Conservation (phyloP, 2,113 vertebrate genomes). For the Cinclus mexicanus region DNA sequence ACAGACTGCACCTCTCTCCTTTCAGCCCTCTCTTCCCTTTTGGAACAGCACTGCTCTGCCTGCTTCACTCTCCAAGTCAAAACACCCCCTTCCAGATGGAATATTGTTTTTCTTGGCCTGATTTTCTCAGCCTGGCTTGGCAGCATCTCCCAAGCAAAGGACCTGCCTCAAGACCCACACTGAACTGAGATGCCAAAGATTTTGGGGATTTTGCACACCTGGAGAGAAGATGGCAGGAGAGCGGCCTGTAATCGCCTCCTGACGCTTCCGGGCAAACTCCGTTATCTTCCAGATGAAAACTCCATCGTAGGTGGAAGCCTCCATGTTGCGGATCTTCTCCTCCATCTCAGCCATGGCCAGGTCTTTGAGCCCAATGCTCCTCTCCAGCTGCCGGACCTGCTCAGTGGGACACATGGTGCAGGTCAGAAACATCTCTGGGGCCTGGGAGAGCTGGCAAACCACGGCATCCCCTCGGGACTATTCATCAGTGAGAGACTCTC, state of each 20-base stretch:
- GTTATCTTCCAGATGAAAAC: conserved; percentile 92
- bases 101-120: background rate
- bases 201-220: conserved; percentile 67
- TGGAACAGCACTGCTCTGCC: background rate
- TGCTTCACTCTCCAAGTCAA: background rate
- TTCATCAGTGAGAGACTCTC: background rate
- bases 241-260: conserved; percentile 84
- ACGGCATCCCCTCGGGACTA: fast-evolving
- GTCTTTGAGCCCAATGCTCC: conserved; percentile 84
- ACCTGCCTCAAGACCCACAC: background rate
- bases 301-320: conserved; percentile 86
- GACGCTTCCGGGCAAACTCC: conserved; percentile 84
- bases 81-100: background rate
- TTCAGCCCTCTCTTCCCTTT: background rate
- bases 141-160: background rate
- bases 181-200: background rate
- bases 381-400: conserved; percentile 90
- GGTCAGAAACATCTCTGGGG: background rate
- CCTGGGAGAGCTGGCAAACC: background rate
- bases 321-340: conserved; percentile 80
- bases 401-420: background rate
- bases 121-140: background rate
- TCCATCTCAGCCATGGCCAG: conserved; percentile 86
- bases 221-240: conserved; percentile 92
- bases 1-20: background rate